Conservation (phyloP, 2,888 invertebrate genomes). For the Hyles lineata region DNA sequence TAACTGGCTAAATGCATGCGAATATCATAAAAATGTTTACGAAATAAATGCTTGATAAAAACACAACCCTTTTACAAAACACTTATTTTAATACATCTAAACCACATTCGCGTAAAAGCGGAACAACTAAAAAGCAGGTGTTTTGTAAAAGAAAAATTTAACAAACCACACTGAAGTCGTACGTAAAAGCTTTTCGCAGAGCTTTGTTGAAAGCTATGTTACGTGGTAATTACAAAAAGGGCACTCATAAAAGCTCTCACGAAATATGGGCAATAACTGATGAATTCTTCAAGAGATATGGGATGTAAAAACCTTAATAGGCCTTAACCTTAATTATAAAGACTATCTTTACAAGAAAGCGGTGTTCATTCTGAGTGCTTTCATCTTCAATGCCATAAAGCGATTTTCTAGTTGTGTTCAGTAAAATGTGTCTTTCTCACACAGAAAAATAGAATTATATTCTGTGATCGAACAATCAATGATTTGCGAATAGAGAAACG, state of each 20-base stretch:
- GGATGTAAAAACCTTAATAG: slow-evolving; percentile 4
- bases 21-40: too few relatives aligned
- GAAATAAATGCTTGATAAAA: background rate
- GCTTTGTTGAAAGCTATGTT: slow-evolving; percentile 8
- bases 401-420: too few relatives aligned
- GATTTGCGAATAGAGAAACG: too few relatives aligned
- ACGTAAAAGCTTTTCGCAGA: background rate
- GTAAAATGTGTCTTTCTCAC: too few relatives aligned
- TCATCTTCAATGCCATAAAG: background rate
- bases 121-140: slow-evolving; percentile 2
- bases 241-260: slow-evolving; percentile 14
- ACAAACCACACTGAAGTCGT: background rate
- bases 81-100: background rate
- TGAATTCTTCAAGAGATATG: background rate
- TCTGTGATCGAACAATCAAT: too few relatives aligned
- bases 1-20: background rate
- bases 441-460: too few relatives aligned
- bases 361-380: background rate
- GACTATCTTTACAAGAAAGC: background rate
- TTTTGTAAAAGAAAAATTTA: background rate
- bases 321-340: background rate
- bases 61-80: background rate
- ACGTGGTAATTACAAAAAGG: slow-evolving; percentile 13
- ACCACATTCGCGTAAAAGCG: background rate
- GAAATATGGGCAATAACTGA: slow-evolving; percentile 6